phyloP scores from a whole-genome alignment of 2,113 vertebrate species.

The Crotalus tigris region DNA sequence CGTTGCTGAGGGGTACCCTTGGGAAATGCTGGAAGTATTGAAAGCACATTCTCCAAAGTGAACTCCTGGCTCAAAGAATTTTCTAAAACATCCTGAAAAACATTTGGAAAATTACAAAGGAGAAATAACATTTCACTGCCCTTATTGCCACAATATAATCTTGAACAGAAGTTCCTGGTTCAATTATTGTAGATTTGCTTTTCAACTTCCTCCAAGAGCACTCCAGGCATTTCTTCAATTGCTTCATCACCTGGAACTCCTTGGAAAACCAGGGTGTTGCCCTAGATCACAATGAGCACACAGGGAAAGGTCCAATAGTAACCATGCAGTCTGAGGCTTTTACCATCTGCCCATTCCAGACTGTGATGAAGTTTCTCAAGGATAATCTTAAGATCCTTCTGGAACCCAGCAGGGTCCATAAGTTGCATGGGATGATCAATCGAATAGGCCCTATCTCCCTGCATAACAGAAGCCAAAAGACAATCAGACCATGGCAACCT shows the following conservation, averaged over 20 bases:
- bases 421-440: neutral
- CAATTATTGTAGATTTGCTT: neutral
- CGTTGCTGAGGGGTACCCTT: constrained; percentile 47
- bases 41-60: constrained; percentile 50
- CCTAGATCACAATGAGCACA: neutral
- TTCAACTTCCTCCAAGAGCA: neutral
- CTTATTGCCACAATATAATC: neutral
- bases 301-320: neutral
- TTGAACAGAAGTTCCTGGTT: neutral
- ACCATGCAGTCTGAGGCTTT: neutral
- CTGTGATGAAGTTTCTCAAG: neutral
- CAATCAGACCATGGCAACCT: neutral
- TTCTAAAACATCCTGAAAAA: constrained; percentile 53
- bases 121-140: neutral
- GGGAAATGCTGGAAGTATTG: constrained; percentile 50
- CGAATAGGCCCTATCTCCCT: neutral
- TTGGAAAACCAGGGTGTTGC: neutral
- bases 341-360: neutral
- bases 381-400: neutral
- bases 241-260: neutral
- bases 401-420: neutral
- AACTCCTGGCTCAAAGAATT: constrained; percentile 54
- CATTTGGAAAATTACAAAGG: constrained; percentile 13
- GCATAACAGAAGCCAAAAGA: neutral
- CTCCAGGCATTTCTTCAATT: neutral